Evolutionary conservation across 35 echinoderm and acorn worm species (phyloP).

Genomic region (Amphiura filiformis): DNA sequence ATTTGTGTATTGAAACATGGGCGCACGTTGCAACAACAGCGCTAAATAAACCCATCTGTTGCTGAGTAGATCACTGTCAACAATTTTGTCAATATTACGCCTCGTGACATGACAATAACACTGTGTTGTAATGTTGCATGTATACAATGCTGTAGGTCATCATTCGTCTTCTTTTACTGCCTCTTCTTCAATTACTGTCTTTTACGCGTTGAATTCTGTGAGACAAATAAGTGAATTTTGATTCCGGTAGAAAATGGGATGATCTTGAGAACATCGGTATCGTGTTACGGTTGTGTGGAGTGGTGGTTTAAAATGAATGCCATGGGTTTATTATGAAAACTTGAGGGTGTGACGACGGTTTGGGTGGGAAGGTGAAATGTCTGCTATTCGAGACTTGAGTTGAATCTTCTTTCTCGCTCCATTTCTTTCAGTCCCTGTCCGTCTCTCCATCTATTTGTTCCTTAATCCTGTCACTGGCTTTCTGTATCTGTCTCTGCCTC

Average conservation of each 20-base stretch:
- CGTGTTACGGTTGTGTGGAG: background rate
- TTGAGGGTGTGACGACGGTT: background rate
- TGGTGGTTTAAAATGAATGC: background rate
- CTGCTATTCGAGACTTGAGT: background rate
- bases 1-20: too few species aligned
- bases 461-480: background rate
- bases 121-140: background rate
- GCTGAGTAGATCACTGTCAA: too few species aligned
- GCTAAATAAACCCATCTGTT: too few species aligned
- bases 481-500: background rate
- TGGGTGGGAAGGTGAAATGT: background rate
- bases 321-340: background rate
- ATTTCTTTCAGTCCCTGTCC: background rate
- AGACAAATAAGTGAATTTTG: background rate
- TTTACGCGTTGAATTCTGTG: background rate
- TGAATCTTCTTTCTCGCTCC: background rate
- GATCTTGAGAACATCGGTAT: background rate
- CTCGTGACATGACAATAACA: background rate
- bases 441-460: background rate
- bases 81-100: background rate
- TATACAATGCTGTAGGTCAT: background rate
- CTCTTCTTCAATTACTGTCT: background rate
- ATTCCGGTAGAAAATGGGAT: background rate
- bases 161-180: background rate
- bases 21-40: too few species aligned